Base-by-base conservation (phyloP, 2,888 invertebrate species). In the Xiphydria camelus region DNA sequence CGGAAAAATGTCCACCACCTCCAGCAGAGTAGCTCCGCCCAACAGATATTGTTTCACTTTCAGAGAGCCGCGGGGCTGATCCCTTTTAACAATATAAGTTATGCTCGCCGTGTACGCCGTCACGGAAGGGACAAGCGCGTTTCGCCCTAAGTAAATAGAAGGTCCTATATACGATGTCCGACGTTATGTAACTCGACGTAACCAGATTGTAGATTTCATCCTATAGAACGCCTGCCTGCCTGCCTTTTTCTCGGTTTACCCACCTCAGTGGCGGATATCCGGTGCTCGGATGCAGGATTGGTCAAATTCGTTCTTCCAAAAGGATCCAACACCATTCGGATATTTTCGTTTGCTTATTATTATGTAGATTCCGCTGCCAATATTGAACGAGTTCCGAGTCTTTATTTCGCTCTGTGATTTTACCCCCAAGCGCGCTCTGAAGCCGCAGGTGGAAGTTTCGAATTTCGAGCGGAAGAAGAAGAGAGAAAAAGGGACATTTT, bases 171-270 rank as follows among this genome's bases (percentile, higher is more conserved):
- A 48, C 41, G 40, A 31, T 37, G 42, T 37, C 51, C 46, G 51
- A 31, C 45, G 48, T 65, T 64, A 56, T 55, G 60, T 53, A 65
- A 66, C 53, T 53, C 53, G 46, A 58, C 54, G 59, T 62, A 55
- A 65, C 64, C 55, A 49, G 56, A 55, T 54, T 47, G 37, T 51
- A 41, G 56, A 59, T 59, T 51, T 61, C 57, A 43, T 37, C 43
- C 43, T 14, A 4, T 26, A 4, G 10, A n/a, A 10, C 26, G 26
- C 5, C 7, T 14, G 4, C 3, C 10, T 29, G 12, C 15, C 31
- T 22, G 22, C 31, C 36, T 43, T 37, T 37, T 50, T 51, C 51
- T 49, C 45, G 37, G 22, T n/a, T 41, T 32, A n/a, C 21, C 35
- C 35, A 45, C 40, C 26, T 25, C 34, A 20, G 29, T 40, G 14